Percentiles rank a stretch among this genome's conserved stretches.
These are phyloP conservation scores for Kobus ellipsiprymnus DNA, from an alignment of 2,113 vertebrate species.

Conservation along the genomic window DNA sequence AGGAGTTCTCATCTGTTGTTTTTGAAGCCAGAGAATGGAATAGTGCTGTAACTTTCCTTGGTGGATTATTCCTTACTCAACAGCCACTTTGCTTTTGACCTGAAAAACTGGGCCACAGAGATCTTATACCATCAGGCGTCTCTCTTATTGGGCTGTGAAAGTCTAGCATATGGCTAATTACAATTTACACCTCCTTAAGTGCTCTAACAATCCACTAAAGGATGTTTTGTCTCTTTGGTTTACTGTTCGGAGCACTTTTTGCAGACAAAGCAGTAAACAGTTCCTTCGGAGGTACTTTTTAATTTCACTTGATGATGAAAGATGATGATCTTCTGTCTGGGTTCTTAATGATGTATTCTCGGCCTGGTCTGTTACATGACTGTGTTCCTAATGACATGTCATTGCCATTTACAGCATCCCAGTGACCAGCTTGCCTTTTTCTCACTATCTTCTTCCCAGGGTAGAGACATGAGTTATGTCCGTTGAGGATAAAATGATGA, in stretches of 20 bases:
- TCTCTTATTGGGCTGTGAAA: slow-evolving; percentile 52
- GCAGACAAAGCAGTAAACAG: slow-evolving; percentile 73
- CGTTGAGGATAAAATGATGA: neutral
- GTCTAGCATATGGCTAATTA: slow-evolving; percentile 76
- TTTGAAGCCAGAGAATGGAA: neutral
- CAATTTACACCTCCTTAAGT: slow-evolving; percentile 65
- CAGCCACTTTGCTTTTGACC: slow-evolving; percentile 29
- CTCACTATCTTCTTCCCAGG: neutral
- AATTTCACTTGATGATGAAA: slow-evolving; percentile 61
- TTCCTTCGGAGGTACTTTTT: slow-evolving; percentile 66
- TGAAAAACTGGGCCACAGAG: neutral
- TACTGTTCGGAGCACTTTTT: slow-evolving; percentile 67
- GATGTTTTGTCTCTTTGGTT: slow-evolving; percentile 74
- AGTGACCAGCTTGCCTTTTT: neutral
- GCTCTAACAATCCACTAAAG: slow-evolving; percentile 63
- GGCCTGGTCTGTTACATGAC: slow-evolving; percentile 12
- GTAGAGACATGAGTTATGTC: neutral
- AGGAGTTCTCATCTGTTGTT: neutral
- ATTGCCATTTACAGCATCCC: neutral
- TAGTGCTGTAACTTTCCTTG: neutral
- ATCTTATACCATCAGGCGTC: slow-evolving; percentile 41
- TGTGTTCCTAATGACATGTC: neutral
- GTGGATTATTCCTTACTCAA: neutral
- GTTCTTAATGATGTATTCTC: slow-evolving; percentile 23
- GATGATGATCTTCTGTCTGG: slow-evolving; percentile 47